Conservation (phyloP, 2,888 invertebrate genomes). For the Diloba caeruleocephala region DNA sequence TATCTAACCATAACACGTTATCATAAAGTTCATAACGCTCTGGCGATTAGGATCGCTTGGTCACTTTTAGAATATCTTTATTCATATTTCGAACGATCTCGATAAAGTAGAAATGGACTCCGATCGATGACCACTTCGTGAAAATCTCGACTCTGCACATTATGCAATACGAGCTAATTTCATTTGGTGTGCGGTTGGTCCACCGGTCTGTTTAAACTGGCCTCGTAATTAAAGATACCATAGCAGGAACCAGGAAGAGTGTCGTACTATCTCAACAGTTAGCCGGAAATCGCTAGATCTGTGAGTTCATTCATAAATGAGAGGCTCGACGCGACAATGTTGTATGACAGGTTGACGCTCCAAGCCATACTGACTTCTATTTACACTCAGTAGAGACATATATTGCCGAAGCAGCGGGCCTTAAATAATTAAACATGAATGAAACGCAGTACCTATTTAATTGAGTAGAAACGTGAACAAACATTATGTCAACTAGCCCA, state of each 20-base stretch:
- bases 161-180: conserved; percentile 61
- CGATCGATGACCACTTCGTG: conserved; percentile 66
- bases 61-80: conserved; percentile 87
- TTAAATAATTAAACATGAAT: conserved; percentile 84
- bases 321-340: conserved; percentile 80
- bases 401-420: conserved; percentile 63
- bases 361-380: conserved; percentile 72
- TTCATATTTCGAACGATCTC: conserved; percentile 86
- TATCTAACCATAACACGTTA: conserved; percentile 64
- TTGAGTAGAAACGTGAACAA: conserved; percentile 84
- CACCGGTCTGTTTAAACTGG: conserved; percentile 79
- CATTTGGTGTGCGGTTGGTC: conserved; percentile 35
- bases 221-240: conserved; percentile 86
- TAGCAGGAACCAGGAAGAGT: conserved; percentile 89
- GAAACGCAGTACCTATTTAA: conserved; percentile 85
- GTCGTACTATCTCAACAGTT: conserved; percentile 89
- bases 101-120: conserved; percentile 80
- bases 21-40: conserved; percentile 69
- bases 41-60: conserved; percentile 63
- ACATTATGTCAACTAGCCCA: conserved; percentile 75
- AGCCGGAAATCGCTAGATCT: conserved; percentile 88
- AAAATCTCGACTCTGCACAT: conserved; percentile 69
- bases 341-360: conserved; percentile 76
- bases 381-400: conserved; percentile 64
- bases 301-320: conserved; percentile 89